Base-by-base conservation (phyloP, 1,140 invertebrate genomes). In the Bombyx mori region DNA sequence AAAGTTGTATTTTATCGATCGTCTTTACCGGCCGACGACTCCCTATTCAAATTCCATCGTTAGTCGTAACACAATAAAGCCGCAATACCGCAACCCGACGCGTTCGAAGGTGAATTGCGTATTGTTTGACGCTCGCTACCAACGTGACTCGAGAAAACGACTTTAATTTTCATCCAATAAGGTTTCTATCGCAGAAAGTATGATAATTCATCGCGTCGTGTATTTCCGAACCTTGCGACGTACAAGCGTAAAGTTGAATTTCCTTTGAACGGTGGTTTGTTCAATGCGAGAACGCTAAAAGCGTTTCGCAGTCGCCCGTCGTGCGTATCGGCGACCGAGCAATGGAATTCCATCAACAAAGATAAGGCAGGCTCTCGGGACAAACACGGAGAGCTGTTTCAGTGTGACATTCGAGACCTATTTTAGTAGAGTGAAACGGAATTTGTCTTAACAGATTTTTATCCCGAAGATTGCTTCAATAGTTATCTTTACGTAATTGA, bases 71-170 rank as follows among this genome's bases (percentile, higher is more conserved):
- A 86, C 83, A 86, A 83, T 84, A 76, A 77, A 84, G 81, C 81
- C 81, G 79, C 83, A 82, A 84, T 80, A 84, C 81, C 83, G 79
- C 81, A 83, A 85, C 80, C 66, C 80, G 79, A 79, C 77, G 79
- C 83, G 79, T 73, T 77, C 80, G 83, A 83, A 86, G 83, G 82
- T 85, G 83, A 85, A 86, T 86, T 85, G 82, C 81, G 80, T 85
- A 85, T 87, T 87, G 83, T 86, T 86, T 72, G 78, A 68, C 62
- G 75, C 83, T 74, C 81, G 80, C 74, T 75, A 81, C 61, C 74
- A 65, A 68, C 73, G 69, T 71, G 73, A 78, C 79, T 79, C 74
- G 71, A 69, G 71, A 85, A 86, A 79, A 77, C 69, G 66, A 76
- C 77, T 82, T 77, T 81, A 79, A 73, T 65, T 68, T 72, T 72